Conservation (phyloP, 2,113 vertebrate species). For the Rhabdomys dilectus region DNA sequence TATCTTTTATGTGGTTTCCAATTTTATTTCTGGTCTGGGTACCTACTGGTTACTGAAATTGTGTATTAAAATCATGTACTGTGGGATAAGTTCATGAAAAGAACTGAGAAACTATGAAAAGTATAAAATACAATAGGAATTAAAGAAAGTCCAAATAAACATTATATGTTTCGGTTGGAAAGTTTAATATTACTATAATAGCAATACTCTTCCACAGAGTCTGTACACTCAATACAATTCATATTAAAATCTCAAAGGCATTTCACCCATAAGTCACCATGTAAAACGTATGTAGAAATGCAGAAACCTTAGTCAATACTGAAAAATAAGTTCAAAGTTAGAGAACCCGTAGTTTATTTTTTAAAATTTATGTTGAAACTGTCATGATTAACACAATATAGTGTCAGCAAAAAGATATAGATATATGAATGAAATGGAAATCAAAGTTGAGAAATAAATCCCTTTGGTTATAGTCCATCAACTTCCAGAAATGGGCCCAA, state of each 20-base stretch:
- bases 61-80: not conserved
- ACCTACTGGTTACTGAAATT: not conserved
- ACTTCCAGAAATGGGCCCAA: not conserved
- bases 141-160: not conserved
- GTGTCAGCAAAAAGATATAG: not conserved
- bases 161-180: not conserved
- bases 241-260: not conserved
- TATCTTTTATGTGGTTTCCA: not conserved
- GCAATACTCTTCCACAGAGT: not conserved
- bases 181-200: not conserved
- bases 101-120: not conserved
- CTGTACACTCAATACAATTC: not conserved
- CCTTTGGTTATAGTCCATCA: not conserved
- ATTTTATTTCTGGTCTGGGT: slow-evolving; percentile 1
- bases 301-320: not conserved
- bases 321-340: not conserved
- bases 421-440: not conserved
- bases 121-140: slow-evolving; percentile 8
- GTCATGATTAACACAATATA: not conserved
- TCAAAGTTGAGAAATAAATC: not conserved
- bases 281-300: not conserved
- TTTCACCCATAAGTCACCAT: not conserved
- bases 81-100: slow-evolving; percentile 16
- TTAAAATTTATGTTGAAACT: not conserved
- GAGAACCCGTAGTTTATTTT: not conserved